Conservation (phyloP, 1,140 invertebrate species). For the Hypsibius dujardini region DNA sequence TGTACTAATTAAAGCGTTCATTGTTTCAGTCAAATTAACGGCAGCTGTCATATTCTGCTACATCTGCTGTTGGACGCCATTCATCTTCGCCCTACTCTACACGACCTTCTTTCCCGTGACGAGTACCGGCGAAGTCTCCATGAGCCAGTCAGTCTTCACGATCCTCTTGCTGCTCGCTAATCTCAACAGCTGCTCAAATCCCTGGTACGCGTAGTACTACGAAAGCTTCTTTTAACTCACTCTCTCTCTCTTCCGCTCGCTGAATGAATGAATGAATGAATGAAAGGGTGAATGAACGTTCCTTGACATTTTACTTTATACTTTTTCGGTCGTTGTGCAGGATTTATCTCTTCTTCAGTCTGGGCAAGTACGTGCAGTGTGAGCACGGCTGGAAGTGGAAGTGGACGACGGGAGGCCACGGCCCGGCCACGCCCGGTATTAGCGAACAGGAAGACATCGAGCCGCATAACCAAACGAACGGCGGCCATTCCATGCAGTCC, state of each 20-base stretch:
- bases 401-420: no score
- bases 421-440: no score
- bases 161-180: constrained; percentile 51
- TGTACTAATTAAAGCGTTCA: not conserved
- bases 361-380: constrained; percentile 8
- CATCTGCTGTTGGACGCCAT: constrained; percentile 51
- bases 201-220: no score
- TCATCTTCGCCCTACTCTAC: constrained; percentile 31
- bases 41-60: constrained; percentile 53
- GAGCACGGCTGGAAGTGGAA: not conserved
- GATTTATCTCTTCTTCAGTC: constrained; percentile 56
- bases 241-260: no score
- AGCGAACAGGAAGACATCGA: no score
- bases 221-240: no score
- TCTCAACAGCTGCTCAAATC: constrained; percentile 58
- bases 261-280: no score
- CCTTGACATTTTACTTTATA: no score
- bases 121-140: not conserved
- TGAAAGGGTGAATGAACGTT: no score
- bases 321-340: no score
- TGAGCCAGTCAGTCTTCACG: constrained; percentile 42
- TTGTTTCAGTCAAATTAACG: constrained; percentile 44
- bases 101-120: constrained; percentile 11
- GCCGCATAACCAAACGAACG: no score
- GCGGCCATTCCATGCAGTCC: no score